Evolutionary conservation across 2,113 vertebrate genomes (phyloP).

Genomic region (Passer domesticus): DNA sequence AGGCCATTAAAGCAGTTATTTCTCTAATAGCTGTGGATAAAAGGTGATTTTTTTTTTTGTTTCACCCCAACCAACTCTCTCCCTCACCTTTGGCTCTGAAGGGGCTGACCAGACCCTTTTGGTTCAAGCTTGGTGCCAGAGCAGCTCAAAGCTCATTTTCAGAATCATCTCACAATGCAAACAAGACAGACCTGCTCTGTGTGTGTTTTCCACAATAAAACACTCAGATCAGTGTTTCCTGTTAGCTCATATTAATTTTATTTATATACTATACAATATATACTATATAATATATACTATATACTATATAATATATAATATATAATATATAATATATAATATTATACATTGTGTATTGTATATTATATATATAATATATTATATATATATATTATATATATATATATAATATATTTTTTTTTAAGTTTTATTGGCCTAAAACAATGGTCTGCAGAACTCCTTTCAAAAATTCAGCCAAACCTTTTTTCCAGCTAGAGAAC

Average conservation of each 20-base stretch:
- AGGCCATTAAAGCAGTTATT: conserved; percentile 14
- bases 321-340: no score
- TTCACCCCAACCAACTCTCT: neutral
- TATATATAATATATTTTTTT: no score
- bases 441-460: neutral
- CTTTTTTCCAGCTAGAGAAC: neutral
- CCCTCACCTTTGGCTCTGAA: neutral
- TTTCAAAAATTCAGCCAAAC: neutral
- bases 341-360: no score
- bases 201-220: neutral
- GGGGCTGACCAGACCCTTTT: neutral
- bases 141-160: neutral
- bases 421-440: neutral
- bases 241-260: neutral
- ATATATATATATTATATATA: no score
- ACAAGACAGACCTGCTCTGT: neutral
- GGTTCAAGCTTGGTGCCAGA: neutral
- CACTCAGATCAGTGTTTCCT: neutral
- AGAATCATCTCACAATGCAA: neutral
- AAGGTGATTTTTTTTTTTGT: neutral
- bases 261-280: neutral
- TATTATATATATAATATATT: neutral
- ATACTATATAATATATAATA: neutral
- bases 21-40: neutral
- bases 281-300: no score